phyloP scores from a whole-genome alignment of 2,888 invertebrate species.

The Tineola bisselliella region DNA sequence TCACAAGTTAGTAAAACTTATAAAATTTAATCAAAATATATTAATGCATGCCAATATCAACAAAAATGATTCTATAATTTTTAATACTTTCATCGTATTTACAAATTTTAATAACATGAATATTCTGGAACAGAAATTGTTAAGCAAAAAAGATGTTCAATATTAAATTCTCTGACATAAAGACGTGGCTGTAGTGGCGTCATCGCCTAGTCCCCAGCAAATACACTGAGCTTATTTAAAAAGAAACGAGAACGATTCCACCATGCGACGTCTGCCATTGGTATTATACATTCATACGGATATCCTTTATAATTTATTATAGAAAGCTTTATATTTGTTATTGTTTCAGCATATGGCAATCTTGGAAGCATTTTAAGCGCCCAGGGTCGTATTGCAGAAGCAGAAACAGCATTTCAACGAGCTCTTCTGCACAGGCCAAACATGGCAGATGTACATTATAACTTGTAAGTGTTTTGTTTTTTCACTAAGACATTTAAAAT shows the following conservation, averaged over 20 bases:
- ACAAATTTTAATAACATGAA: not conserved
- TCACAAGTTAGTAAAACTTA: too few relatives aligned
- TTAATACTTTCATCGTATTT: not conserved
- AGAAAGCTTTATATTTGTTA: not conserved
- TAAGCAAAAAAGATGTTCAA: not conserved
- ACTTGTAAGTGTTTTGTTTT: conserved; percentile 90
- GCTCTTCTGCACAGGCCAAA: conserved; percentile 92
- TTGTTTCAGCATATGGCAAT: conserved; percentile 90
- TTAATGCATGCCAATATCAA: too few relatives aligned
- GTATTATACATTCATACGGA: not conserved
- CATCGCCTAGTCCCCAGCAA: not conserved
- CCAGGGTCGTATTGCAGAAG: conserved; percentile 86
- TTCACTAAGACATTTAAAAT: not conserved
- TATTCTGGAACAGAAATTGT: not conserved
- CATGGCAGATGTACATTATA: conserved; percentile 99
- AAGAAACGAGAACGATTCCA: conserved; percentile 14
- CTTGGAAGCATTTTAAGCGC: conserved; percentile 94
- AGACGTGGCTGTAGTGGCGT: not conserved
- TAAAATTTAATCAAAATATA: too few relatives aligned
- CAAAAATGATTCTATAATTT: not conserved
- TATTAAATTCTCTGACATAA: not conserved
- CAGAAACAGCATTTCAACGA: conserved; percentile 89
- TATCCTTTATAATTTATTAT: not conserved
- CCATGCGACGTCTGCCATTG: not conserved
- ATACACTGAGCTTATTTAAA: not conserved